Evolutionary conservation across 1,140 invertebrate genomes (phyloP).

Genomic region (Drosophila azteca): DNA sequence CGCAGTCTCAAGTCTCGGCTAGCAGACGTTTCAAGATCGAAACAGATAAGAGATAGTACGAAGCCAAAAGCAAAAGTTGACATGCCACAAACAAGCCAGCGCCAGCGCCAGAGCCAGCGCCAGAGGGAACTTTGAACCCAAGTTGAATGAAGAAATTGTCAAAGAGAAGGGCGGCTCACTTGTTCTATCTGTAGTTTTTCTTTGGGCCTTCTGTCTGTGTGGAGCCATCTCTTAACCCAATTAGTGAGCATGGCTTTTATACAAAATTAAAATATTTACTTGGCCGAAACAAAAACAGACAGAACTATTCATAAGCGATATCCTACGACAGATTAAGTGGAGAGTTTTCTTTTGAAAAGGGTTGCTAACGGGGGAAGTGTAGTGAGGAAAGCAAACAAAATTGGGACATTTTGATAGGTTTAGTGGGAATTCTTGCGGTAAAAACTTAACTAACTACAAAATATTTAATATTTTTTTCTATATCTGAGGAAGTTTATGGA

Average conservation of each 20-base stretch:
- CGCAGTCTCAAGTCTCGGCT: slow-evolving; percentile 2
- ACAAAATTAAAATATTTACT: slow-evolving; percentile 64
- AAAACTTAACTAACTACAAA: not conserved
- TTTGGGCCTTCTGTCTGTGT: not conserved
- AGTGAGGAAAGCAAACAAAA: not conserved
- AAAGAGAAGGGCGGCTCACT: slow-evolving; percentile 44
- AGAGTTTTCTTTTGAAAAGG: slow-evolving; percentile 54
- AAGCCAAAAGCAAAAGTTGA: slow-evolving; percentile 48
- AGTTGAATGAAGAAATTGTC: slow-evolving; percentile 28
- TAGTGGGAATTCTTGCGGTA: too few relatives aligned
- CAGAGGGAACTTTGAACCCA: slow-evolving; percentile 30
- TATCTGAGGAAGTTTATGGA: not conserved
- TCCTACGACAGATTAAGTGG: slow-evolving; percentile 47
- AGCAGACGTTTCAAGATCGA: slow-evolving; percentile 36
- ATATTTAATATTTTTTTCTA: not conserved
- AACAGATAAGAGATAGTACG: slow-evolving; percentile 13
- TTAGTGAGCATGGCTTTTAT: slow-evolving; percentile 60
- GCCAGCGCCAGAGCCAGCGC: too few relatives aligned
- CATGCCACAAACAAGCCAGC: slow-evolving; percentile 42
- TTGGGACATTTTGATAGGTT: not conserved
- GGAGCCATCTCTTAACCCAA: slow-evolving; percentile 38
- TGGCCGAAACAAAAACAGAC: slow-evolving; percentile 24
- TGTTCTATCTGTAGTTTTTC: slow-evolving; percentile 39
- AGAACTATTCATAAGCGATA: slow-evolving; percentile 24
- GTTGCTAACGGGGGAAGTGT: slow-evolving; percentile 13